Conservation (phyloP, 2,888 invertebrate species). For the Oxycera nigricornis region DNA sequence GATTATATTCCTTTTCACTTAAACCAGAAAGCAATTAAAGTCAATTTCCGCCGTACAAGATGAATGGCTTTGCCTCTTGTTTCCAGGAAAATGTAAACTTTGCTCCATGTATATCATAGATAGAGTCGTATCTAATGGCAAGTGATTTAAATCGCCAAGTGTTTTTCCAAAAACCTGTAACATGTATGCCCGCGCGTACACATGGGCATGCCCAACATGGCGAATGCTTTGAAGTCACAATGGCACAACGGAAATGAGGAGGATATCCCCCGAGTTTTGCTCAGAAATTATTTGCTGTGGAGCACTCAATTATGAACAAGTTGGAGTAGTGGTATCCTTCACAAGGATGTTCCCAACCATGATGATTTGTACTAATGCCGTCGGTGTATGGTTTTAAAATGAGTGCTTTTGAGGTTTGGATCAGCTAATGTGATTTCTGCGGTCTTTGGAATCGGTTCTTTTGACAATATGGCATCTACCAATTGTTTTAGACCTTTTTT, state of each 20-base stretch:
- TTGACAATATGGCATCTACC: no score
- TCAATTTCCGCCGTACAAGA: constrained; percentile 44
- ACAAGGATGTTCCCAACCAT: no score
- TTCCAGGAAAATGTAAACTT: constrained; percentile 31
- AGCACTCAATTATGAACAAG: no score
- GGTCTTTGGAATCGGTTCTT: no score
- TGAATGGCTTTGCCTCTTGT: constrained; percentile 30
- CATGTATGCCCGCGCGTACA: not conserved
- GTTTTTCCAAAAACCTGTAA: not conserved
- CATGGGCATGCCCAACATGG: not conserved
- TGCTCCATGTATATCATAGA: not conserved
- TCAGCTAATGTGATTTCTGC: no score
- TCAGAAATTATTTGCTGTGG: not conserved
- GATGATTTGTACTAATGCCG: no score
- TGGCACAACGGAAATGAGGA: constrained; percentile 8
- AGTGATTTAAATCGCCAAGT: not conserved
- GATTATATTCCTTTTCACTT: constrained; percentile 38
- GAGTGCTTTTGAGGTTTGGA: no score
- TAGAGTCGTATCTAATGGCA: not conserved
- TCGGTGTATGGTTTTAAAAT: no score
- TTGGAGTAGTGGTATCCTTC: no score
- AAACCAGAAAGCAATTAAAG: constrained; percentile 43
- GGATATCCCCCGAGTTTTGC: not conserved
- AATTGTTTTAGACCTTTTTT: no score
- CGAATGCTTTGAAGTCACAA: not conserved